Evolutionary conservation across 2,888 invertebrate genomes (phyloP).

Genomic region (Busseola fusca): DNA sequence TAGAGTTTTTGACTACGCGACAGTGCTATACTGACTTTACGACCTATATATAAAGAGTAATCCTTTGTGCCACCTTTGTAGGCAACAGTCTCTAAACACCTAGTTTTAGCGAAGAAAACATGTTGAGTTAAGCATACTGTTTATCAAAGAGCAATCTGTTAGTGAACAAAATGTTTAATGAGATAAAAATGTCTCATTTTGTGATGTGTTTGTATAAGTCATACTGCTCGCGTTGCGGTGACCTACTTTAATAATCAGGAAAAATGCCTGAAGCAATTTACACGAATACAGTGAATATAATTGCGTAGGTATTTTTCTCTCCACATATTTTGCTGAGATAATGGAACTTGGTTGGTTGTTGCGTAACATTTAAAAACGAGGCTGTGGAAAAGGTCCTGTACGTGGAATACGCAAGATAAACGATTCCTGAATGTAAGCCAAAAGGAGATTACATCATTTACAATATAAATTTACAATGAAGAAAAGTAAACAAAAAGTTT

Average conservation of each 20-base stretch:
- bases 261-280: conserved; percentile 9
- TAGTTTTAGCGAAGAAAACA: conserved; percentile 4
- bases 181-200: conserved; percentile 31
- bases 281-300: neutral
- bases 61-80: neutral
- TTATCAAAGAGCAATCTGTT: neutral
- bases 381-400: neutral
- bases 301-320: neutral
- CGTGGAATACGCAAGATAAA: conserved; percentile 7
- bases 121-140: conserved; percentile 18
- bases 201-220: conserved; percentile 31
- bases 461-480: neutral
- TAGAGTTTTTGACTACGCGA: neutral
- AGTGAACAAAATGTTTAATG: neutral
- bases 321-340: neutral
- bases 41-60: too few relatives aligned
- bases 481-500: conserved; percentile 13
- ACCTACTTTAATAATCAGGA: conserved; percentile 32
- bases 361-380: neutral
- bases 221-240: conserved; percentile 7
- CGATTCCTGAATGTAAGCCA: neutral
- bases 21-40: neutral
- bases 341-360: neutral
- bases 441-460: conserved; percentile 1
- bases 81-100: neutral